Base-by-base conservation (phyloP, 2,888 invertebrate species). In the Parnassius orleans region DNA sequence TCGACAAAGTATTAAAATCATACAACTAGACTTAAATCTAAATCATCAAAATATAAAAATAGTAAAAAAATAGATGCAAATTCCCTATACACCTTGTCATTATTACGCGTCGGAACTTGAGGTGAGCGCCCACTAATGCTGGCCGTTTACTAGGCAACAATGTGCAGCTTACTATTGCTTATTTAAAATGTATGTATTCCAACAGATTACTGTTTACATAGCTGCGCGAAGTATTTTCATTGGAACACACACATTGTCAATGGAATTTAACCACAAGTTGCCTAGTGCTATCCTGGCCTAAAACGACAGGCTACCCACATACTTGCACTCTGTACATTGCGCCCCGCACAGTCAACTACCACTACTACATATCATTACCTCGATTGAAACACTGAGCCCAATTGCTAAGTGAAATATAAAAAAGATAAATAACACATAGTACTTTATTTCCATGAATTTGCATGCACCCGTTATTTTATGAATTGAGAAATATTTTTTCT, bases 371-470 rank as follows among this genome's bases (percentile, higher is more conserved):
- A 77, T 74, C 84, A 33, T 33, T 33, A 33, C 33, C 33, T 78
- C 85, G 81, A 86, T 85, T 87, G 88, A 89, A 87, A 91, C 87
- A 87, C 91, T 87, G 86, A 77, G 73, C 72, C 78, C 84, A 79
- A 78, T 71, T 76, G 87, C 88, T 85, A 79, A 88, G 84, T 89
- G 86, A 90, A 90, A 87, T 90, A 89, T 91, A 91, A 90, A 90
- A 90, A 90, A 87, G 88, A 89, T 90, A 90, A 90, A 90, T 88
- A 90, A 90, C 87, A 90, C 86, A 85, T 88, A 88, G 83, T 88
- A 83, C 79, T 85, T 85, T 80, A 82, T 83, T 84, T 84, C 76
- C 83, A 89, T 83, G 86, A 87, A 86, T 86, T 89, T 86, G 90
- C 89, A 90, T 90, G 91, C 91, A 91, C 91, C 91, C 88, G 86